phyloP scores from a whole-genome alignment of 2,888 invertebrate genomes.

The Chaetogeoica ovagalla region DNA sequence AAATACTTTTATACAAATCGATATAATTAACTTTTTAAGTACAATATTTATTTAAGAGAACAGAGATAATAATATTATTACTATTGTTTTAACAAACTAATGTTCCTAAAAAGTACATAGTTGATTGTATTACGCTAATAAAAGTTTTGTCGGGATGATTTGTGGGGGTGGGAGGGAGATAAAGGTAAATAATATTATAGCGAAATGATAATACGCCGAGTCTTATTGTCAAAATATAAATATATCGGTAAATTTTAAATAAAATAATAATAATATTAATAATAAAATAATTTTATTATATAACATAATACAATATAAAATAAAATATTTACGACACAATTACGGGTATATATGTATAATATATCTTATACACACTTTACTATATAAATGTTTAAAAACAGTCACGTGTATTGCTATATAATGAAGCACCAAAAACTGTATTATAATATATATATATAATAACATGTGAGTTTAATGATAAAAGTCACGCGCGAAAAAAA shows the following conservation, averaged over 20 bases:
- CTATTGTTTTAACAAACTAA: conserved; percentile 25
- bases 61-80: not conserved
- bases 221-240: conserved; percentile 46
- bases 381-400: too few relatives aligned
- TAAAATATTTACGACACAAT: too few relatives aligned
- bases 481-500: not conserved
- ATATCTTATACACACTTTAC: too few relatives aligned
- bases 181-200: conserved; percentile 12
- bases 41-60: conserved; percentile 19
- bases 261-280: conserved; percentile 27
- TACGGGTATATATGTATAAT: too few relatives aligned
- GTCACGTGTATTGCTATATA: too few relatives aligned
- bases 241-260: conserved; percentile 9
- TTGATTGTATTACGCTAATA: conserved; percentile 52
- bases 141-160: conserved; percentile 20
- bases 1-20: conserved; percentile 19
- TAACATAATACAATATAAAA: conserved; percentile 18
- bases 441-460: too few relatives aligned
- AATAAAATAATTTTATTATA: not conserved
- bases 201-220: conserved; percentile 5
- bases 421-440: too few relatives aligned
- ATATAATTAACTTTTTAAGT: conserved; percentile 16
- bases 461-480: too few relatives aligned
- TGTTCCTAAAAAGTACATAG: conserved; percentile 45
- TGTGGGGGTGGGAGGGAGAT: not conserved